phyloP scores from a whole-genome alignment of 1,140 invertebrate genomes.

The Halesus radiatus region DNA sequence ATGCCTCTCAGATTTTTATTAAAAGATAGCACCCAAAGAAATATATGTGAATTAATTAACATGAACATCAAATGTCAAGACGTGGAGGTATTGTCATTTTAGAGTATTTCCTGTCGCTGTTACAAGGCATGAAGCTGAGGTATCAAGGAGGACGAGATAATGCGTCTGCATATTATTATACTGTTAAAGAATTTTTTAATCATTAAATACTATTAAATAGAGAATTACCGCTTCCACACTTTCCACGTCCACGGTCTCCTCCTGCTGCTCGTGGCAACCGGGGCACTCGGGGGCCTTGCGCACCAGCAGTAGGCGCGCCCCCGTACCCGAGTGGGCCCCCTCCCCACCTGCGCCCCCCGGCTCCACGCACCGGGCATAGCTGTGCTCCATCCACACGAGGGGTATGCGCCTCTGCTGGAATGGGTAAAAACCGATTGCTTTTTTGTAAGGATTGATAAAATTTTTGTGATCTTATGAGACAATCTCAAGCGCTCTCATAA shows the following conservation, averaged over 20 bases:
- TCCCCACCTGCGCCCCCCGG: background rate
- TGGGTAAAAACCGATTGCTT: background rate
- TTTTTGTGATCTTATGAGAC: too few species aligned
- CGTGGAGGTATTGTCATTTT: too few species aligned
- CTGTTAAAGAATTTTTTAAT: background rate
- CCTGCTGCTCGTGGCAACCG: constrained; percentile 48
- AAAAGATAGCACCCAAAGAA: too few species aligned
- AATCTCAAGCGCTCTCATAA: too few species aligned
- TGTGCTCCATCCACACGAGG: constrained; percentile 57
- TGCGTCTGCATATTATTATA: too few species aligned
- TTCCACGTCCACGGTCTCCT: constrained; percentile 50
- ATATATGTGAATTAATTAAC: too few species aligned
- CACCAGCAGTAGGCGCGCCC: constrained; percentile 49
- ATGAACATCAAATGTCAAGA: too few species aligned
- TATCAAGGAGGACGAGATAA: too few species aligned
- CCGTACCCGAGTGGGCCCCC: constrained; percentile 17
- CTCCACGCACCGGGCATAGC: constrained; percentile 50
- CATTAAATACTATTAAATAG: background rate
- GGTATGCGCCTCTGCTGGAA: constrained; percentile 46
- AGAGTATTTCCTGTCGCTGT: too few species aligned
- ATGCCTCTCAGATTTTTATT: too few species aligned
- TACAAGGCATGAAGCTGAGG: too few species aligned
- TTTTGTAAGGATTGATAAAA: too few species aligned
- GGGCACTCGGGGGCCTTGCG: constrained; percentile 52
- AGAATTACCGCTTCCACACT: constrained; percentile 48